Base-by-base conservation (phyloP, 2,113 vertebrate genomes). In the Pelusios castaneus region DNA sequence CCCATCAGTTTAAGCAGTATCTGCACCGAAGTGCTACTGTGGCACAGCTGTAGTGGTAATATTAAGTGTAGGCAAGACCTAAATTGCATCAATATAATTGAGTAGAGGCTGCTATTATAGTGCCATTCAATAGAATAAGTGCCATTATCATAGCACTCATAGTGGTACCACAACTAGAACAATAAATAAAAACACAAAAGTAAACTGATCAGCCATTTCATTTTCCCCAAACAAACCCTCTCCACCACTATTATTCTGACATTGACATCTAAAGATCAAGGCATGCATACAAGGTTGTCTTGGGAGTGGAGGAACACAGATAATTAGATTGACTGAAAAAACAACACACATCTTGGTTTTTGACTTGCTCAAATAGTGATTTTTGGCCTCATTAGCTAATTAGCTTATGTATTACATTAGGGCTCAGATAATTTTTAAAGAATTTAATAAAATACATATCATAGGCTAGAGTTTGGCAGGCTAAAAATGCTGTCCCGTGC, bases 301-400 rank as follows among this genome's bases (percentile, higher is more conserved):
- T 85, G 25, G 0, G 3, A 5, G 24, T 10, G 67, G 38, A 63
- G 38, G 51, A 92, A 82, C 21, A 80, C 11, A 58, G 24, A 41
- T 84, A 54, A 70, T 47, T 79, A n/a, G 34, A 81, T 67, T 19
- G 60, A n/a, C n/a, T n/a, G n/a, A 82, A 85, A 70, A 43, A n/a
- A 1, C n/a, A 45, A 22, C 21, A 3, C 2, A 4, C 0, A 7
- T 6, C 47, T 8, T 2, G 85, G 82, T 83, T 43, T 3, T 25
- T 43, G 34, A 54, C 54, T 56, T 2, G 77, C 73, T 89, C 89
- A 38, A 52, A 13, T 76, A 10, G 60, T 79, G 70, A 1, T 0
- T 76, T 89, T 87, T 27, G 8, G 10, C 70, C 89, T 83, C 8
- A 8, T 43, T 80, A 38, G 2, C 60, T 80, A 4, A 85, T 27